Base-by-base conservation (phyloP, 2,113 vertebrate species). In the Panthera uncia region DNA sequence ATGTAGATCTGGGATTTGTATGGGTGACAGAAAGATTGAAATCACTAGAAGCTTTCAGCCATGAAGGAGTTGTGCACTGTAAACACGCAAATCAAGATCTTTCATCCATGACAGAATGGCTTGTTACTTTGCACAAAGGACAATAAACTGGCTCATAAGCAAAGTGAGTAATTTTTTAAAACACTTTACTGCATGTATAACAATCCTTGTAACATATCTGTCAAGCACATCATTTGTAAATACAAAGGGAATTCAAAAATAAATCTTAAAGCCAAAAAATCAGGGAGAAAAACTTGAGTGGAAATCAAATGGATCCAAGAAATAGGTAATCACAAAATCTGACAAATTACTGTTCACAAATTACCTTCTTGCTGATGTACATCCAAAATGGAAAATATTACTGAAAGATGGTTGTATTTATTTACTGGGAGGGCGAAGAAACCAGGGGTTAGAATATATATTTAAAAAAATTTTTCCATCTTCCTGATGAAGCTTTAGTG, bases 51-150 rank as follows among this genome's bases (percentile, higher is more conserved):
- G 91, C 89, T 96, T 97, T 98, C 95, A 97, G 41, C 61, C 95
- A 84, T 96, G 93, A 97, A 97, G 38, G 66, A 98, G 78, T 74
- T 94, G 74, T 90, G 4, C 89, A 86, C 41, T 95, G 80, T 95
- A 98, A 98, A 95, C 76, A 97, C 27, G 88, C 80, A 83, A 95
- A 98, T 97, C 94, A 97, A 94, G 55, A 81, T 94, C 36, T 97
- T 97, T 96, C 94, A 97, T 82, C 92, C 48, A 63, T 78, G 96
- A 89, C 73, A 95, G 38, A 97, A 97, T 74, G 73, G 48, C 69
- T 97, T 48, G 21, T 96, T 98, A 97, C 86, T 97, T 93, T 95
- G 92, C 82, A 76, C 66, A 95, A 97, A 96, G 55, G 68, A 96
- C 84, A 98, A 95, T 96, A 98, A 98, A 69, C 57, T 97, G 78